Evolutionary conservation across 2,888 invertebrate genomes (phyloP), one percentile per base, ranked within the genome.

Genomic region (Perizoma affinitatum): DNA sequence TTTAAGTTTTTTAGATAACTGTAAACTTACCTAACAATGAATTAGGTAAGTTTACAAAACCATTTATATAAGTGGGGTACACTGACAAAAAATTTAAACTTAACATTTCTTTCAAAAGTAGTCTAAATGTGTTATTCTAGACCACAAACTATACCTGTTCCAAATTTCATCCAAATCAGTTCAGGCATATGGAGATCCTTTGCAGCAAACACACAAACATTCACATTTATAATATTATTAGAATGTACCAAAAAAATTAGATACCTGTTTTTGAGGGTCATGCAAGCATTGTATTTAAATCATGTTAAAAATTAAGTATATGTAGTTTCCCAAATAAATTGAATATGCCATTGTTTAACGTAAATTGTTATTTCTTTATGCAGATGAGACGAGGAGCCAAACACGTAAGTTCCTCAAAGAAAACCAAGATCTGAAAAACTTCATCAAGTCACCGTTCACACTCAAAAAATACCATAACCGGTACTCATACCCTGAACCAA

Each of bases 371-470:
- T n/a, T 45, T 40, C 9, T 54, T 60, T 69, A 62, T 66, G 22
- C 70, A 86, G 90, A 79, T 77, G 88, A 78, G 63, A 88, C 86
- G 7, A 80, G 86, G 70, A 86, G 84, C 61, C 84, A 83, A 34
- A 78, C 83, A 1, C 78, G 76, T 57, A 86, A 81, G 58, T 71
- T 86, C 46, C 74, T 88, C 1, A 85, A 82, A 65, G 88, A 90
- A 63, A 80, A 71, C 43, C 76, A 84, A 56, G 88, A 88, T 67
- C 72, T 90, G 63, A 91, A 91, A 70, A 89, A 87, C 66, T 92
- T 92, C 54, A 88, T 92, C 36, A 91, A 90, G 62, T 92, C 92
- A 2, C 92, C 92, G 0, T 90, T 91, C 58, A 90, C 90, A 9
- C 73, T 93, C n/a, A 88, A 86, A 42, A 91, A 91, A 69, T 92